Evolutionary conservation across 2,113 vertebrate species (phyloP).

Genomic region (Archilochus colubris): DNA sequence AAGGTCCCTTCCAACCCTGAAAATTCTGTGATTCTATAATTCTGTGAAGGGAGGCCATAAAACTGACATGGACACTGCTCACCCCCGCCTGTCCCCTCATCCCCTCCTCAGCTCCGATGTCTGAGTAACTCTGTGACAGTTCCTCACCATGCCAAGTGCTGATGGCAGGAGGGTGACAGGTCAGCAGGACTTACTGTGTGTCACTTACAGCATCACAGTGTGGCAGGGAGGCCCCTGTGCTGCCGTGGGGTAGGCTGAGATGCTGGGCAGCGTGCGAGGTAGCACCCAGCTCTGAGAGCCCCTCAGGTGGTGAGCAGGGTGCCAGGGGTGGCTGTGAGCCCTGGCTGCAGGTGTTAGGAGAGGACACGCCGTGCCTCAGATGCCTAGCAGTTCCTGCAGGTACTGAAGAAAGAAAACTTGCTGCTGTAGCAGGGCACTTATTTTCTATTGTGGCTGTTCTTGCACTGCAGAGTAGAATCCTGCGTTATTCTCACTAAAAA

Average conservation of each 20-base stretch:
- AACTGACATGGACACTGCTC: background rate
- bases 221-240: background rate
- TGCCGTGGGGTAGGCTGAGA: background rate
- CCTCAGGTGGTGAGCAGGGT: background rate
- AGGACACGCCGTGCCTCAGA: background rate
- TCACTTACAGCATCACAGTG: fast-evolving
- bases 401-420: background rate
- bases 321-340: background rate
- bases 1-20: too few relatives aligned
- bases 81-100: background rate
- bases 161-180: background rate
- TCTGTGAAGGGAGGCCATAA: background rate
- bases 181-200: fast-evolving
- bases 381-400: background rate
- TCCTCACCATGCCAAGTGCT: fast-evolving
- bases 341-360: background rate
- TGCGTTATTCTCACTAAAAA: background rate
- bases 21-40: too few relatives aligned
- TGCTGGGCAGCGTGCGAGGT: background rate
- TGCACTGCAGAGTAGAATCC: background rate
- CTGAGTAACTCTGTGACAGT: background rate
- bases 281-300: background rate
- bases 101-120: background rate
- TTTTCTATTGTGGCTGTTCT: background rate
- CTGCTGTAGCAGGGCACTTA: background rate